Conservation (phyloP, 2,888 invertebrate genomes). For the Chloroclystis v-ata region DNA sequence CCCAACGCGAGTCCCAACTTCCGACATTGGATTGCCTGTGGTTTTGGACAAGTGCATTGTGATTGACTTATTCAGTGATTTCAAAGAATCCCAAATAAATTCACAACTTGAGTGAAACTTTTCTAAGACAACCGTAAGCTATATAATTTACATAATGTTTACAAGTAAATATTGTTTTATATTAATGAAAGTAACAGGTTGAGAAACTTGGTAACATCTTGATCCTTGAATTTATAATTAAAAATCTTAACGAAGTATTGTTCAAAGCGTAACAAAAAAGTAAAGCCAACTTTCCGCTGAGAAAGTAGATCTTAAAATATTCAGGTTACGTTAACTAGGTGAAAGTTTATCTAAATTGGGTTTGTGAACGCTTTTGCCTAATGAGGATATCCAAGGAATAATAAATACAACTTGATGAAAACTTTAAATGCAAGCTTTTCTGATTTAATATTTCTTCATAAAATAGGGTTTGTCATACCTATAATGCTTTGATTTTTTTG, state of each 20-base stretch:
- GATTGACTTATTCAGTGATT: constrained; percentile 21
- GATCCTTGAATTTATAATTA: background rate
- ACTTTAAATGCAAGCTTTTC: constrained; percentile 12
- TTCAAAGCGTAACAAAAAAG: background rate
- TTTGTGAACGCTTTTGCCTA: background rate
- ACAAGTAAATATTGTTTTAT: too few relatives aligned
- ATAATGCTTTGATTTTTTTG: too few relatives aligned
- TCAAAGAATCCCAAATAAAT: background rate
- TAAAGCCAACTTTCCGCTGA: too few relatives aligned
- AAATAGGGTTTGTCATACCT: too few relatives aligned
- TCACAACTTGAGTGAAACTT: too few relatives aligned
- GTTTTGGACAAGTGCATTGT: constrained; percentile 26
- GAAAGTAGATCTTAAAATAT: too few relatives aligned
- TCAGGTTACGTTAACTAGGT: constrained; percentile 1
- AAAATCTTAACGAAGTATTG: constrained; percentile 1
- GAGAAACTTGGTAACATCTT: background rate
- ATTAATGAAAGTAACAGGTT: too few relatives aligned
- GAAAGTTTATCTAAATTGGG: constrained; percentile 10
- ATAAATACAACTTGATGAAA: background rate
- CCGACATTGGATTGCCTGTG: constrained; percentile 42
- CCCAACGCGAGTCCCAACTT: constrained; percentile 29
- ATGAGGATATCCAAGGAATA: background rate
- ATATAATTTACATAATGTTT: too few relatives aligned
- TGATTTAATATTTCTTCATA: too few relatives aligned
- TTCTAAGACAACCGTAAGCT: too few relatives aligned